Evolutionary conservation across 2,888 invertebrate species (phyloP), one percentile per base, ranked within the genome.

Genomic region (Orthonychiurus folsomi): DNA sequence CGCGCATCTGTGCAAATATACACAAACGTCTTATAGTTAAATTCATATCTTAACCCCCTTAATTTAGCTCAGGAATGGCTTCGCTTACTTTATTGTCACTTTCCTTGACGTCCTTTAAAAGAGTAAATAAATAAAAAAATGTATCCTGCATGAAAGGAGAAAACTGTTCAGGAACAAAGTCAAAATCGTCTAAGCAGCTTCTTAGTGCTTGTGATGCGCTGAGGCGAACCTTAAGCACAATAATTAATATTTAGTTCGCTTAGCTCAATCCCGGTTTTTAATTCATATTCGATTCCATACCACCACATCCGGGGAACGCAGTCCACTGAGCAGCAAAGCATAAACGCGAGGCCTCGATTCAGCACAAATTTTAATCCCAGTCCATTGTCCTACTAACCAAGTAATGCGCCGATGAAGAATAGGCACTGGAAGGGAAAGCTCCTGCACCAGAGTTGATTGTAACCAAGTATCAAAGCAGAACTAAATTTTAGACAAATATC

Each of bases 401-500:
- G 88, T 88, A n/a, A 90, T 86, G 69, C 92, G 81, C 68, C 91
- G 82, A 60, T 92, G 82, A 56, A 93, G 85, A 66, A 93, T 88
- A 66, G 86, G 85, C 68, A 87, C 87, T 74, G 86, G 86, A 23
- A 89, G 83, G 76, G 87, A 86, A 64, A 95, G 78, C 77, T 96
- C 94, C 74, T 85, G 83, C 61, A 87, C 82, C 58, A 96, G 78
- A 48, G 89, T 87, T 52, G 85, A 86, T 18, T 85, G 84, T 73
- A 95, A 89, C 94, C 94, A 95, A 72, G 86, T 83, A 77, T 95
- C 92, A 77, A 95, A 95, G 77, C 94, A 89, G 50, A 95, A 84
- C 85, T 87, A 47, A 12, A 26, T 58, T 27, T 56, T 54, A 48
- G 23, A 59, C 23, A 26, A 27, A 24, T 1, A 48, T 24, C 27